These are phyloP conservation scores for Setophaga kirtlandii DNA, from an alignment of 2,113 vertebrate species.

Conservation along the genomic window DNA sequence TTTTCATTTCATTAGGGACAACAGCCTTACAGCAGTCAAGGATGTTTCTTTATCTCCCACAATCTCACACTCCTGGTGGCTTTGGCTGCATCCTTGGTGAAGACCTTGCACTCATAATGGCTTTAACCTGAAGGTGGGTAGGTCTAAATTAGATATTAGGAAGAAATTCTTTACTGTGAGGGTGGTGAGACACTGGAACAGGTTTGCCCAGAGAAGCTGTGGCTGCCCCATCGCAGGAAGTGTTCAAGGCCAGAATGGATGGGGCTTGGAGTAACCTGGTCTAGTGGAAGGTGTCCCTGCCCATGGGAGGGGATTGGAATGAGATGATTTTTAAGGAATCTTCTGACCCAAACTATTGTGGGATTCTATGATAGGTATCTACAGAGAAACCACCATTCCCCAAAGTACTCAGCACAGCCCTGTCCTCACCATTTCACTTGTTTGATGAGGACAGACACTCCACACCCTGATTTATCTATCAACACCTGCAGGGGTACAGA, in stretches of 20 bases:
- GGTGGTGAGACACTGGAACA: not conserved
- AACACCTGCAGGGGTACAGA: slow-evolving; percentile 1
- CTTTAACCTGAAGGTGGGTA: not conserved
- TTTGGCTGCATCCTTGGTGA: not conserved
- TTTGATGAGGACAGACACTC: not conserved
- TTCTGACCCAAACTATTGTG: not conserved
- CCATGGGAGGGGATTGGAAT: not conserved
- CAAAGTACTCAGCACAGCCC: not conserved
- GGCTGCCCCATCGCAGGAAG: not conserved
- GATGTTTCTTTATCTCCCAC: not conserved
- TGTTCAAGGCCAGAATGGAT: not conserved
- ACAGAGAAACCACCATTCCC: not conserved
- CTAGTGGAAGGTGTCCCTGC: not conserved
- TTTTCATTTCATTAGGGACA: not conserved
- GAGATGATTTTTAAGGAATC: not conserved
- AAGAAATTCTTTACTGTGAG: not conserved
- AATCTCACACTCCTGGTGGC: not conserved
- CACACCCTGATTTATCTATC: slow-evolving; percentile 10
- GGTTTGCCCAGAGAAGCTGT: not conserved
- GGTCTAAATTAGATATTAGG: not conserved
- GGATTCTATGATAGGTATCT: not conserved
- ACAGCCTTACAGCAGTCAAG: not conserved
- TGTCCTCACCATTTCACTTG: not conserved
- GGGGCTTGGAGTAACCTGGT: not conserved
- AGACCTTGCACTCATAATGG: not conserved